Percentiles rank a stretch among this genome's conserved stretches.
Evolutionary conservation across 2,797 vertebrate genomes (phyloP).

Genomic region (Rhinogobio ventralis): DNA sequence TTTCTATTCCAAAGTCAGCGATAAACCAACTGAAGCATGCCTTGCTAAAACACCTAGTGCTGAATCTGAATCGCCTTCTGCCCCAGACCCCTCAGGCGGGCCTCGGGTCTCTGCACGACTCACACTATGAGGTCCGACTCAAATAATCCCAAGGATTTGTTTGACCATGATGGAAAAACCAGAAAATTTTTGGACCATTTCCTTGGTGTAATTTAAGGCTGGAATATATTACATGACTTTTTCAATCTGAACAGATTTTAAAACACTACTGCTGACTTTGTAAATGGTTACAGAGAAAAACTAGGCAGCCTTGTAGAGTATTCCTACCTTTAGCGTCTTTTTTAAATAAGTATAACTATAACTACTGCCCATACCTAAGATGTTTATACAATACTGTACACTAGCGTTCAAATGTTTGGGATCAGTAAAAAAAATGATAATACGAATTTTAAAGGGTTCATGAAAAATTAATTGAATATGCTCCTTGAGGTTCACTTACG

Average conservation of each 20-base stretch:
- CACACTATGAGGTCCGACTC: background rate
- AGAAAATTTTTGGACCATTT: background rate
- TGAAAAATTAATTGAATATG: no score
- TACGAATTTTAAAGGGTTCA: background rate
- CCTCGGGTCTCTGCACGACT: conserved; percentile 48
- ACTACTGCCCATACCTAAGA: background rate
- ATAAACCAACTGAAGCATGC: conserved; percentile 38
- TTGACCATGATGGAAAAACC: background rate
- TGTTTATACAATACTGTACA: background rate
- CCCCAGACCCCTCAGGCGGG: conserved; percentile 44
- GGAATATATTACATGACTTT: background rate
- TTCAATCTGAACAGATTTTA: background rate
- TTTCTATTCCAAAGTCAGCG: conserved; percentile 43
- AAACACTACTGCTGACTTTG: background rate
- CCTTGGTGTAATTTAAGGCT: background rate
- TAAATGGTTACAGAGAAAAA: background rate
- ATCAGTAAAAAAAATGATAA: no score
- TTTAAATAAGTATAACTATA: background rate
- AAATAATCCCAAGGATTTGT: background rate
- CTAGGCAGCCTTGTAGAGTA: background rate
- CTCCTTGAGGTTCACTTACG: no score
- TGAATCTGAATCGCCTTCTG: conserved; percentile 34
- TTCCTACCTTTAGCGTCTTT: background rate
- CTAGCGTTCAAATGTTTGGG: background rate
- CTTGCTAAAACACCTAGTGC: background rate